These are phyloP conservation scores for Parambassis ranga DNA, from an alignment of 2,797 vertebrate genomes.

Conservation along the genomic window DNA sequence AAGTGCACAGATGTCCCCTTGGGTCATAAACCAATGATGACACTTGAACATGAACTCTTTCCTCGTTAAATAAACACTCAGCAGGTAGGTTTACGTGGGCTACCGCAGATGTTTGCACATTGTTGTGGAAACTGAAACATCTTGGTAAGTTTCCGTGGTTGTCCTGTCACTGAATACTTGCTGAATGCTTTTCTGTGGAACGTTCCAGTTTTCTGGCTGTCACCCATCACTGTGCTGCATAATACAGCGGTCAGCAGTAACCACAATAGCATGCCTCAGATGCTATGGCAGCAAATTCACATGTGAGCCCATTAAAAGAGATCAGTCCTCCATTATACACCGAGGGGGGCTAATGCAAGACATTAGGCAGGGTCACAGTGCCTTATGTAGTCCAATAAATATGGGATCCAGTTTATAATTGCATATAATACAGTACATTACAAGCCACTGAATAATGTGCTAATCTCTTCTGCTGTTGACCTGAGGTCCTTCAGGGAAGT, in stretches of 20 bases:
- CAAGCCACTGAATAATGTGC: background rate
- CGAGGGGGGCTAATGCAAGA: constrained; percentile 2
- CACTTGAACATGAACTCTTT: background rate
- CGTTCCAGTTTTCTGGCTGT: background rate
- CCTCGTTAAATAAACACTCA: background rate
- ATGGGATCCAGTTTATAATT: background rate
- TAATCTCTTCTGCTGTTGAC: too few relatives aligned
- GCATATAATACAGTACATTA: background rate
- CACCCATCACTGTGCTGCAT: background rate
- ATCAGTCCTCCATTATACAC: constrained; percentile 6
- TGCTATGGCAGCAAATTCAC: constrained; percentile 14
- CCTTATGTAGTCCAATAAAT: constrained; percentile 9
- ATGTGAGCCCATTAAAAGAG: constrained; percentile 23
- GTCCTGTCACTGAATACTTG: constrained; percentile 11
- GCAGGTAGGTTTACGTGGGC: background rate
- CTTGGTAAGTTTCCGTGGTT: constrained; percentile 13
- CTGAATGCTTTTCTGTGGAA: background rate
- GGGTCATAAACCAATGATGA: constrained; percentile 3
- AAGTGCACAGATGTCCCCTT: background rate
- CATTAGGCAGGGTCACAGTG: background rate
- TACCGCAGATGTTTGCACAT: background rate
- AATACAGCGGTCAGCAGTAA: background rate
- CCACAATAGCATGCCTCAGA: constrained; percentile 14
- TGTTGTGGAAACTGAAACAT: constrained; percentile 21
- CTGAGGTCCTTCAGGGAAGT: too few relatives aligned